phyloP scores from a whole-genome alignment of 92 coral and sea anemone species.

The Micromussa lordhowensis region DNA sequence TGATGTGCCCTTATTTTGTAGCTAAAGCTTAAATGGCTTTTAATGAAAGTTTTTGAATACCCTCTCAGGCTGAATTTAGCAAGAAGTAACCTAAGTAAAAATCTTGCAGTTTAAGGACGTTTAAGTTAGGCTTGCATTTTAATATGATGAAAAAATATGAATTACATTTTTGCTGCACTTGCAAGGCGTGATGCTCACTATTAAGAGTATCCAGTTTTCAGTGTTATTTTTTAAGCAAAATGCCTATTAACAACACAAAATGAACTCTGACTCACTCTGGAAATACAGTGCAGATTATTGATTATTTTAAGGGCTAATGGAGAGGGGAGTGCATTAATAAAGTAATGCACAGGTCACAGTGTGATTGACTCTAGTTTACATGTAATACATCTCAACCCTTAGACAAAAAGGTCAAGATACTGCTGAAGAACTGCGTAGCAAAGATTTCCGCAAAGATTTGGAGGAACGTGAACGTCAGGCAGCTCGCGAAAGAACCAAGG shows the following conservation, averaged over 20 bases:
- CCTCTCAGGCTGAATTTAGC: not conserved
- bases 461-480: slow-evolving; percentile 96
- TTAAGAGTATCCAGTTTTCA: too few relatives aligned
- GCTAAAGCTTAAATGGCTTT: not conserved
- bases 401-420: slow-evolving; percentile 98
- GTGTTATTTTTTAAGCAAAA: too few relatives aligned
- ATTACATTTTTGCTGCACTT: too few relatives aligned
- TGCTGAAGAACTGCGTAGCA: slow-evolving; percentile 89
- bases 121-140: too few relatives aligned
- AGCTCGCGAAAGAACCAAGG: slow-evolving; percentile 88
- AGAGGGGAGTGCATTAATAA: not conserved
- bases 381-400: not conserved
- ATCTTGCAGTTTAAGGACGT: too few relatives aligned
- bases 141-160: too few relatives aligned
- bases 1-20: not conserved
- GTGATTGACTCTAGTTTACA: not conserved
- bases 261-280: too few relatives aligned
- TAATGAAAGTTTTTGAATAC: not conserved
- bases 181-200: too few relatives aligned
- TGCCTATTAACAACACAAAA: too few relatives aligned
- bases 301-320: not conserved
- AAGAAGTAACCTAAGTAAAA: not conserved
- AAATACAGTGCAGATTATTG: too few relatives aligned
- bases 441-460: slow-evolving; percentile 93
- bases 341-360: not conserved